Evolutionary conservation across 2,797 vertebrate species (phyloP), one percentile per base, ranked within the genome.

Genomic region (Gymnothorax javanicus): DNA sequence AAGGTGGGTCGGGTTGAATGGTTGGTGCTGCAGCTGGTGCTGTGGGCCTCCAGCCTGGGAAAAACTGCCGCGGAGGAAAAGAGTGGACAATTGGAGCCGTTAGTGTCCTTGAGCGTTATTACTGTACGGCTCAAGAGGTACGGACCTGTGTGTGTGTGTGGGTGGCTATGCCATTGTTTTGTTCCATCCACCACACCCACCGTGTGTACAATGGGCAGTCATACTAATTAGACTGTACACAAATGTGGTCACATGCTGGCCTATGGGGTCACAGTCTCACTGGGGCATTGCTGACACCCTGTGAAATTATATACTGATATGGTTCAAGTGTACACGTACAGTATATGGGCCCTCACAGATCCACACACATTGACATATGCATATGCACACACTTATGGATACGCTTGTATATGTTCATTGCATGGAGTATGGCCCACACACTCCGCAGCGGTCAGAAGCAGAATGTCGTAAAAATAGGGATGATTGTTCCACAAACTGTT

Each of bases 351-450:
- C 15, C 27, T 7, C 12, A 59, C 13, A 69, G 62, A 25, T 1
- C 7, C n/a, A 71, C n/a, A 77, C 33, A 77, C 43, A 52, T 15
- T 50, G 43, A 43, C 33, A 86, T 20, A 85, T 60, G 67, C 11
- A 50, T 25, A 62, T 27, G 81, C 33, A 81, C 57, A 84, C 77
- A 83, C 25, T 33, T 73, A 86, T 73, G 87, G 67, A 87, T 25
- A 81, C 15, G 23, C 71, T 79, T 57, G n/a, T 17, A 57, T 56
- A 59, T 25, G 11, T 25, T 12, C 23, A 59, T 13, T 59, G 4
- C 58, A 13, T 27, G 23, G n/a, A 27, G 56, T 83, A 59, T 83
- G 27, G 25, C n/a, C 57, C 54, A 85, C 50, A 57, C 84, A 85
- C 57, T 67, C 15, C 71, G 87, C 4, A 17, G n/a, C 27, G 71